Base-by-base conservation (phyloP, 1,140 invertebrate genomes). In the Trichonephila clavipes region DNA sequence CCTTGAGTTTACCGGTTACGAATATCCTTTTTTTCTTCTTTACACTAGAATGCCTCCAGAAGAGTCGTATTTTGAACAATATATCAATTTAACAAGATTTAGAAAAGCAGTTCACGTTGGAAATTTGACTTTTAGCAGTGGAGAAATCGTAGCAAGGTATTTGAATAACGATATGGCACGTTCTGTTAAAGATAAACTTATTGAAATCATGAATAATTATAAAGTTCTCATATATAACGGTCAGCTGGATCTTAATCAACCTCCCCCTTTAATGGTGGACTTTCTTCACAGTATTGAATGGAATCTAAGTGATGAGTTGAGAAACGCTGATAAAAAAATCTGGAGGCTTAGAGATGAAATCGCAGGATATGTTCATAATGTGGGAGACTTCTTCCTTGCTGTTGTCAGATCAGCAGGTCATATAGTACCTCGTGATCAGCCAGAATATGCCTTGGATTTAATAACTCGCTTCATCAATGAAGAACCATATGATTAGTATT, bases 381-480 rank as follows among this genome's bases (percentile, higher is more conserved):
- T 97, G 10, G 97, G 96, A 0, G 97, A 97, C 95, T 96, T 98
- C 58, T 97, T 97, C 4, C 97, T 98, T 96, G 97, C 98, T n/a
- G 95, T 98, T 95, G 97, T 98, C 1, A 96, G 98, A 88, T 97
- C 97, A 96, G 98, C 98, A 40, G 98, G 98, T 0, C 98, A 98
- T 94, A 98, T 98, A 97, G 97, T 98, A n/a, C 98, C 98, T 0
- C 96, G 96, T 24, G 98, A 98, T 96, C 98, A 98, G 95, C 98
- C 98, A 0, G 97, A 97, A 92, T 97, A 97, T 97, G 97, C 97
- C 1, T 96, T 97, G 40, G 97, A 98, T 95, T 96, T 98, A 95
- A 98, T 98, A 88, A 97, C 97, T 44, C 96, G 97, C 95, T 97
- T 98, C 91, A 97, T 98, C 61, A 95, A 96, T 7, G 28, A 28